Evolutionary conservation across 2,888 invertebrate species (phyloP).

Genomic region (Hipparchia sbordonii): DNA sequence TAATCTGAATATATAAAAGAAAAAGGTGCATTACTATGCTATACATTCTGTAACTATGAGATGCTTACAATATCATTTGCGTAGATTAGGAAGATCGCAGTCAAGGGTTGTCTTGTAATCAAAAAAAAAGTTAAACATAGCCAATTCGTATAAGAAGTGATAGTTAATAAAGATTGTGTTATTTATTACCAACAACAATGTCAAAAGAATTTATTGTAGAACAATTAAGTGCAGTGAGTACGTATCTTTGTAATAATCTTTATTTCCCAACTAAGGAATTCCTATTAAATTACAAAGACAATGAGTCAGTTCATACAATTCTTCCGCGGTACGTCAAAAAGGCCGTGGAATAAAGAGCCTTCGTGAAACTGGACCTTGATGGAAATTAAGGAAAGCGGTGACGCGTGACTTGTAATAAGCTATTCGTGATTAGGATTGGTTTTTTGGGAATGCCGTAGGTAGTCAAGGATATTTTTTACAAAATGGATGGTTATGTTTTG

Average conservation of each 20-base stretch:
- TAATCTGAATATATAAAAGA: no score
- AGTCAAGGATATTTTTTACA: constrained; percentile 5
- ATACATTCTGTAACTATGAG: no score
- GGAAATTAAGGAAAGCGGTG: constrained; percentile 19
- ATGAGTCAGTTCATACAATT: constrained; percentile 3
- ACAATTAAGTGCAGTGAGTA: neutral
- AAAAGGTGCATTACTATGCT: no score
- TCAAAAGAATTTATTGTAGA: neutral
- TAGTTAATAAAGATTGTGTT: no score
- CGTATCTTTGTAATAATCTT: constrained; percentile 1
- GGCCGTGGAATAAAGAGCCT: constrained; percentile 12
- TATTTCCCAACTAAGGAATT: constrained; percentile 10
- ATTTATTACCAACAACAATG: neutral
- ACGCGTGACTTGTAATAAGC: constrained; percentile 18
- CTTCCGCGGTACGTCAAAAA: constrained; percentile 18
- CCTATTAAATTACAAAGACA: constrained; percentile 7
- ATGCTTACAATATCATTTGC: no score
- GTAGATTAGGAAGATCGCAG: no score
- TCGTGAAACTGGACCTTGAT: constrained; percentile 4
- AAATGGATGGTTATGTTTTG: neutral
- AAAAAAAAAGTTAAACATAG: no score
- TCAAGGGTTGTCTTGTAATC: no score
- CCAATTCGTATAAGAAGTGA: no score
- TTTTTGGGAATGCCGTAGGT: constrained; percentile 3
- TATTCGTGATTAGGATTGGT: constrained; percentile 18